phyloP scores from a whole-genome alignment of 2,797 vertebrate genomes.

The Characodon lateralis region DNA sequence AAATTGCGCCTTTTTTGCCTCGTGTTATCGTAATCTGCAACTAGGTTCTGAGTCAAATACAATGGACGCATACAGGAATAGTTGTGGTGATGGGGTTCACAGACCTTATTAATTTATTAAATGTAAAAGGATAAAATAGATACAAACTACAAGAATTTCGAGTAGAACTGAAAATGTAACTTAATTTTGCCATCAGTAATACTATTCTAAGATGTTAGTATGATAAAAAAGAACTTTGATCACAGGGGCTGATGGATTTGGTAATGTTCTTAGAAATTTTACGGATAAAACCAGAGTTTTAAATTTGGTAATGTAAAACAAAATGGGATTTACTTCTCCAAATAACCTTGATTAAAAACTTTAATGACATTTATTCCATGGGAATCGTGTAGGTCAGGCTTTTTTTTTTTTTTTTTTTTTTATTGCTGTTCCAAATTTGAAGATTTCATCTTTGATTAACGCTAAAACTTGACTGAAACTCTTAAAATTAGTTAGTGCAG shows the following conservation, averaged over 20 bases:
- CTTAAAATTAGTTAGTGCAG: background rate
- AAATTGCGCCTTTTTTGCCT: constrained; percentile 63
- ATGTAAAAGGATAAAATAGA: background rate
- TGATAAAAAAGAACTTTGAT: background rate
- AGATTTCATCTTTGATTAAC: background rate
- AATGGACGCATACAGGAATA: background rate
- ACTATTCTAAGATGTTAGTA: background rate
- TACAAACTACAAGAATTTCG: background rate
- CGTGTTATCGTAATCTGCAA: constrained; percentile 48
- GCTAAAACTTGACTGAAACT: background rate
- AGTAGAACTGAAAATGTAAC: background rate
- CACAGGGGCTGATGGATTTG: background rate
- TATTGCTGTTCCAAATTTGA: background rate
- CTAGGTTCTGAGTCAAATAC: background rate
- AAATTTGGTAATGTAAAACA: background rate
- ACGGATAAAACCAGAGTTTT: background rate
- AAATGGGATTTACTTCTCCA: background rate
- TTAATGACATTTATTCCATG: background rate
- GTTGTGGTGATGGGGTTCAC: background rate
- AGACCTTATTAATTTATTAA: background rate
- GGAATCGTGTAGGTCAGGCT: background rate
- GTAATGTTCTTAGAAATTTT: background rate
- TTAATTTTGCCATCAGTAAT: background rate
- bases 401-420: background rate
- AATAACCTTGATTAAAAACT: background rate